phyloP scores from a whole-genome alignment of 2,797 vertebrate species.

The Poecilia picta region DNA sequence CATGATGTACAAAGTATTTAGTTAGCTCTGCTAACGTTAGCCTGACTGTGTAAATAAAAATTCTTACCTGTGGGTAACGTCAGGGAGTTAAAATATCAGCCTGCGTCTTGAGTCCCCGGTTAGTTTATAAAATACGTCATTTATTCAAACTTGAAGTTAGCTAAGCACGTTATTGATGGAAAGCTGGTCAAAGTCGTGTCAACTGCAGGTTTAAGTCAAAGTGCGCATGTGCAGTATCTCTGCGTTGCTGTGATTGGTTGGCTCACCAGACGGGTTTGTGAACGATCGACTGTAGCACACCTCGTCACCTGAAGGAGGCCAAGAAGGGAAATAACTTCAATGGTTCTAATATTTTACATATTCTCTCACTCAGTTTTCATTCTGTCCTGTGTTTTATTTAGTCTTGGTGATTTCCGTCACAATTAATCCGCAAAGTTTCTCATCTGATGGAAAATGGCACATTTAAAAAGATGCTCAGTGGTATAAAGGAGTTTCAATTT shows the following conservation, averaged over 20 bases:
- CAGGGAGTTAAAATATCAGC: background rate
- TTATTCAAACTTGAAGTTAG: slow-evolving; percentile 3
- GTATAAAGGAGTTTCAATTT: background rate
- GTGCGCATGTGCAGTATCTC: slow-evolving; percentile 47
- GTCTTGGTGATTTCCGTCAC: too few species aligned
- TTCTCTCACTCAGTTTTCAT: background rate
- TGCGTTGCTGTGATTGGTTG: slow-evolving; percentile 39
- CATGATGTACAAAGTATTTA: slow-evolving; percentile 14
- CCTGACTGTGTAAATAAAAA: slow-evolving; percentile 16
- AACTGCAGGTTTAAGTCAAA: background rate
- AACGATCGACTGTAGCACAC: too few species aligned
- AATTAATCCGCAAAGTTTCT: background rate
- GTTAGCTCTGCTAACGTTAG: slow-evolving; percentile 2
- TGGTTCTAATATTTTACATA: background rate
- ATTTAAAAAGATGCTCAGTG: background rate
- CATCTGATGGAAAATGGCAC: background rate
- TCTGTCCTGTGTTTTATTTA: background rate
- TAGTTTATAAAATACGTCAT: slow-evolving; percentile 17
- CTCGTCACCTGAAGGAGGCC: too few species aligned
- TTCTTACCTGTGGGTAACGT: slow-evolving; percentile 57
- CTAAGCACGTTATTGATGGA: slow-evolving; percentile 29
- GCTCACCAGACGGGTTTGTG: background rate
- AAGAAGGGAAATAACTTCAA: background rate
- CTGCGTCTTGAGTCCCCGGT: background rate
- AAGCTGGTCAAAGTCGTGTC: slow-evolving; percentile 37